Percentiles rank a stretch among this genome's conserved stretches.
Evolutionary conservation across 1,140 invertebrate genomes (phyloP).

Genomic region (Bilobella aurantiaca): DNA sequence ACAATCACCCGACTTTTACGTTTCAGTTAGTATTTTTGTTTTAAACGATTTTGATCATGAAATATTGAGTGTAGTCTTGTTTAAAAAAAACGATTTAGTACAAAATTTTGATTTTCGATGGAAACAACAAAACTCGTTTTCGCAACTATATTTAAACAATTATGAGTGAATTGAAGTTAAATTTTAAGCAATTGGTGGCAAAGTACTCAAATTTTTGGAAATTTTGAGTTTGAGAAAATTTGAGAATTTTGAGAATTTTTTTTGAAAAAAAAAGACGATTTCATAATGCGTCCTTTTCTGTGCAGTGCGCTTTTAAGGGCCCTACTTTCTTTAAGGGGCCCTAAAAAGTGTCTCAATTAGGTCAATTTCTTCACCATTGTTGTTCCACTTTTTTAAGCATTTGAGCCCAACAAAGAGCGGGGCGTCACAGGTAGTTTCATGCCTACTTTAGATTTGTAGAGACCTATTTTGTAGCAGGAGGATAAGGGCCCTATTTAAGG

Average conservation of each 20-base stretch:
- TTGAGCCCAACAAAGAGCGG: background rate
- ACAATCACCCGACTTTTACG: background rate
- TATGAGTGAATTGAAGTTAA: too few species aligned
- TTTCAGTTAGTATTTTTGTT: background rate
- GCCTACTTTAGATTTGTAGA: conserved; percentile 4
- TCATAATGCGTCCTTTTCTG: background rate
- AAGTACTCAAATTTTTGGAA: too few species aligned
- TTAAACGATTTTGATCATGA: background rate
- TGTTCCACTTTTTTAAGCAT: background rate
- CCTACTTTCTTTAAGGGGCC: background rate
- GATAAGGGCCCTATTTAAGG: background rate
- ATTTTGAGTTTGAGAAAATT: too few species aligned
- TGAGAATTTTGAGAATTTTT: background rate
- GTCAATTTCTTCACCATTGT: background rate
- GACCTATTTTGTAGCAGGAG: background rate
- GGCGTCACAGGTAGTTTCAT: conserved; percentile 4
- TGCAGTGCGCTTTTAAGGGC: background rate
- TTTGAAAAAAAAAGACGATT: background rate
- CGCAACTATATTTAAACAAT: too few species aligned
- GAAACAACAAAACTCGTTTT: too few species aligned
- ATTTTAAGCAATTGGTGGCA: too few species aligned
- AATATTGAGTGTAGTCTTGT: background rate
- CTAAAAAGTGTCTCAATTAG: background rate
- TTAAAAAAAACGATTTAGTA: too few species aligned
- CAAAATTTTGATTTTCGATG: too few species aligned